Evolutionary conservation across 2,797 vertebrate genomes (phyloP).

Genomic region (Sebastes iracundus): DNA sequence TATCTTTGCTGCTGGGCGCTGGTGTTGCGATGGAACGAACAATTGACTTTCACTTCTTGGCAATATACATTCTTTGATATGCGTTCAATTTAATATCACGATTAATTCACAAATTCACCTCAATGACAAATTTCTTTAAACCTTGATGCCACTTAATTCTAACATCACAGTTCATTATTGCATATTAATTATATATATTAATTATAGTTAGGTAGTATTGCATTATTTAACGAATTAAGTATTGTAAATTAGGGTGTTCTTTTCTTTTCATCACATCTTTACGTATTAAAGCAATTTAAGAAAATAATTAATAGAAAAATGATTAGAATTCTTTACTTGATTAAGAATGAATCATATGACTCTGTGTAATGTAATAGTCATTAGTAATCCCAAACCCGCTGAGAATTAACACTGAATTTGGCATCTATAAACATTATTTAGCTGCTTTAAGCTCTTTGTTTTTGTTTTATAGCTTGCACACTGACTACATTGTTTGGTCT

Average conservation of each 20-base stretch:
- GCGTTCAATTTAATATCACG: rapidly evolving
- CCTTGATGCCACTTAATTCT: not conserved
- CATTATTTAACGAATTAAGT: not conserved
- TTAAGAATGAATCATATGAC: not conserved
- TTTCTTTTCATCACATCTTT: not conserved
- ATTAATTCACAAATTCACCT: not conserved
- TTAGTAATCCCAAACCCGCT: not conserved
- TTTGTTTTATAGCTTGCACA: not conserved
- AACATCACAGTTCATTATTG: not conserved
- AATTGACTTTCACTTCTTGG: too few species aligned
- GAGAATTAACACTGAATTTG: not conserved
- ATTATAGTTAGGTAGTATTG: not conserved
- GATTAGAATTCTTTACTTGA: not conserved
- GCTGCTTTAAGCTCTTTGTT: not conserved
- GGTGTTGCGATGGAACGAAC: too few species aligned
- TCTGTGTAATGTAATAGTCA: not conserved
- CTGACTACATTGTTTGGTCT: not conserved
- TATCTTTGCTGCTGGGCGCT: too few species aligned
- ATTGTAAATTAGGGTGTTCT: not conserved
- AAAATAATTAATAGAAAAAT: not conserved
- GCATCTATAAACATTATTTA: not conserved
- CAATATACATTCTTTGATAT: too few species aligned
- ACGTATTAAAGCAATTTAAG: not conserved
- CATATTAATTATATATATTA: too few species aligned
- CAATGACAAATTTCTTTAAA: not conserved